Conservation (phyloP, 2,797 vertebrate species). For the Takifugu ocellatus region DNA sequence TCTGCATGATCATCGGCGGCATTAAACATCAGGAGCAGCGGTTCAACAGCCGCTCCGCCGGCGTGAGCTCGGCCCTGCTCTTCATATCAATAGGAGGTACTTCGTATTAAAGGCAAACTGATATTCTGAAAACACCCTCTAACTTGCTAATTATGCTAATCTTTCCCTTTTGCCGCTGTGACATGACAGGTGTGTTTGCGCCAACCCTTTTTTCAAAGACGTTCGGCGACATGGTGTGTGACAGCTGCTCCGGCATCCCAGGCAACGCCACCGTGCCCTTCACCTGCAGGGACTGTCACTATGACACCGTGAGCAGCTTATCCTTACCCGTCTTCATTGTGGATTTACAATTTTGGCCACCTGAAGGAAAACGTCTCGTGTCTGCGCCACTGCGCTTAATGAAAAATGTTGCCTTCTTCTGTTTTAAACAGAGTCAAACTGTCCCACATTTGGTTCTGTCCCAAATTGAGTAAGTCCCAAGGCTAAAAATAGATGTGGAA, state of each 20-base stretch:
- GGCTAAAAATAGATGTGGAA: not conserved
- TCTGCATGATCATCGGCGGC: conserved; percentile 90
- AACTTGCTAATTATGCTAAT: too few species aligned
- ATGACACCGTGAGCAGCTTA: conserved; percentile 74
- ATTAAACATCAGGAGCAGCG: conserved; percentile 85
- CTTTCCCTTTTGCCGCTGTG: not conserved
- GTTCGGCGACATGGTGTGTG: conserved; percentile 84
- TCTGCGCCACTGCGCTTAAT: not conserved
- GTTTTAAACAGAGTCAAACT: conserved; percentile 59
- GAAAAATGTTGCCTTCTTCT: not conserved
- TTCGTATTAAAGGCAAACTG: not conserved
- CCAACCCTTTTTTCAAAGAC: conserved; percentile 90
- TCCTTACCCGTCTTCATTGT: not conserved
- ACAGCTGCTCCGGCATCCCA: conserved; percentile 74
- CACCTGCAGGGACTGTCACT: conserved; percentile 83
- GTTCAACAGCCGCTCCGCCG: conserved; percentile 88
- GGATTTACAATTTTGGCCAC: not conserved
- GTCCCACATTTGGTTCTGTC: conserved; percentile 67
- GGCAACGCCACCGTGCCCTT: conserved; percentile 74
- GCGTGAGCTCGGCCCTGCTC: conserved; percentile 85
- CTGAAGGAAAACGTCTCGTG: not conserved
- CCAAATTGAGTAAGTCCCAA: conserved; percentile 77
- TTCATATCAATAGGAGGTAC: conserved; percentile 90
- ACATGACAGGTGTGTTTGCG: conserved; percentile 82
- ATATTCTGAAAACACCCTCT: not conserved